Conservation (phyloP, 1,140 invertebrate genomes). For the Polypedilum pembai region DNA sequence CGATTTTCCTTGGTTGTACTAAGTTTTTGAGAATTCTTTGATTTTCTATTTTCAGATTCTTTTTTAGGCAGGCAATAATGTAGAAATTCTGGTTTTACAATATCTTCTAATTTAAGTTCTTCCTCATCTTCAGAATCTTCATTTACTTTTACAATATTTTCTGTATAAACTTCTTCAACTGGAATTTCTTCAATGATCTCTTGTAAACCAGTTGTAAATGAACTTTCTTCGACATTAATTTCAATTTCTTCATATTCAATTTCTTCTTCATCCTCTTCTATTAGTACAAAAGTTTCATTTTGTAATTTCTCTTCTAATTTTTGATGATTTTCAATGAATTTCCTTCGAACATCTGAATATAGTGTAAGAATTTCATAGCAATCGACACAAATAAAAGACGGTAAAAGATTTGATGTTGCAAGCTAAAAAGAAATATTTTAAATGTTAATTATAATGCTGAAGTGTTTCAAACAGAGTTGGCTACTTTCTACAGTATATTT, state of each 20-base stretch:
- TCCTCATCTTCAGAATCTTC: neutral
- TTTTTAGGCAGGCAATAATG: neutral
- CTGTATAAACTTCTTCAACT: neutral
- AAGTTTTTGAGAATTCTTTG: neutral
- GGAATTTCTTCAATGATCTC: neutral
- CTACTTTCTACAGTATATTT: too few relatives aligned
- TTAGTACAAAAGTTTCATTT: neutral
- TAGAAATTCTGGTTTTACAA: neutral
- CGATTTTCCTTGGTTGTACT: neutral
- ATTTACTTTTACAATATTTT: neutral
- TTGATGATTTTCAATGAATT: neutral
- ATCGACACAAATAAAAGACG: neutral
- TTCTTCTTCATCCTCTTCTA: neutral
- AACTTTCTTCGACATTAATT: neutral
- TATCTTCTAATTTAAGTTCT: neutral
- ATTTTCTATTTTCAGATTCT: neutral
- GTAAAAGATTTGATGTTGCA: neutral
- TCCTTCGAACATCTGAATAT: neutral
- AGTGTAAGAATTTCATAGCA: neutral
- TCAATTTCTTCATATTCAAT: slow-evolving; percentile 7
- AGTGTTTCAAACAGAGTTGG: too few relatives aligned
- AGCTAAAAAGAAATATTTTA: neutral
- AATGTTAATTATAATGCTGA: neutral
- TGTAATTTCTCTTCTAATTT: neutral
- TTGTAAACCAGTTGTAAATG: neutral